Base-by-base conservation (phyloP, 2,888 invertebrate genomes). In the Nowickia ferox region DNA sequence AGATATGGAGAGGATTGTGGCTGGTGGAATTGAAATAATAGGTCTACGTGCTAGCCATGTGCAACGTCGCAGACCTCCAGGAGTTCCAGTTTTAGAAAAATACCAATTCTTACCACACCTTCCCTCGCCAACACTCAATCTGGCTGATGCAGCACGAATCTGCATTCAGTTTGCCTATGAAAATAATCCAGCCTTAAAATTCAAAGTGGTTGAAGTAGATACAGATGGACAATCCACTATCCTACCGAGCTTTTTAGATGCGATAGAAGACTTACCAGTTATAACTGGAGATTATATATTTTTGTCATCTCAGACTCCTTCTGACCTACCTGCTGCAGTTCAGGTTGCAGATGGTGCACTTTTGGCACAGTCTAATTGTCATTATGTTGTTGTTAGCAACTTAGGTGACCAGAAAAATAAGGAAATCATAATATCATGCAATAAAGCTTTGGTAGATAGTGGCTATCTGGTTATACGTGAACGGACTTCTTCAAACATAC, bases 11-110 rank as follows among this genome's bases (percentile, higher is more conserved):
- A 89, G 90, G 9, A 87, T 93, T 85, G 94, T 95, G 87, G 94
- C 96, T 77, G 97, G 97, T 63, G 97, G 96, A 82, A 95, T 97
- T 1, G 96, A 96, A 92, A 93, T 97, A 9, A 94, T 95, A 74
- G 97, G 97, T 5, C 93, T 97, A 0, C 95, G 96, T 88, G 96
- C 96, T 0, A 96, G 95, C 79, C 94, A 96, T 0, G 97, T 97
- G 55, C 94, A 96, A 0, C 94, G 95, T 87, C 94, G 95, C 63
- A 93, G 95, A 84, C 95, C 95, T 19, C 94, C 96, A 40, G 95
- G 95, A 13, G 94, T 95, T n/a, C 97, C 97, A 2, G 95, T 96
- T 0, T 92, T 97, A 30, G 97, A 97, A 91, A 95, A 95, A 90
- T 96, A 96, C 90, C 93, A 94, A 84, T 97, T 97, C 90, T 90